A percentile compares a stretch with the other conserved stretches of the same genome.
These are phyloP conservation scores for Echinometra lucunter DNA, from an alignment of 53 echinoderm and acorn worm species.

Conservation along the genomic window DNA sequence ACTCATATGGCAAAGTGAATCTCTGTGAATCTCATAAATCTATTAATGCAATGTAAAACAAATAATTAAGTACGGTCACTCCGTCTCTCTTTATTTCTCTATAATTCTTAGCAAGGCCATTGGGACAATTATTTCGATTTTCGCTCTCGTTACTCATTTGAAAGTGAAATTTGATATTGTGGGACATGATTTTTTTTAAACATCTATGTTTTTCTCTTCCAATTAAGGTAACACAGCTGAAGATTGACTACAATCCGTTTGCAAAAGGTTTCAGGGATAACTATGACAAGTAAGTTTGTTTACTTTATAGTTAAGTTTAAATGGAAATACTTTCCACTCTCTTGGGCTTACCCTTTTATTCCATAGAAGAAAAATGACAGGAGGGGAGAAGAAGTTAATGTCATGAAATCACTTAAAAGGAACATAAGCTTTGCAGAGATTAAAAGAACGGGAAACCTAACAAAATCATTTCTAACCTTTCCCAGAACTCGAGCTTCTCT, in stretches of 20 bases:
- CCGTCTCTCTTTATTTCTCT: neutral
- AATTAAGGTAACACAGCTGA: slow-evolving; percentile 94
- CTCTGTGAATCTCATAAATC: too few relatives aligned
- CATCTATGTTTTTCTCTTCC: neutral
- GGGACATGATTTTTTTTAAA: neutral
- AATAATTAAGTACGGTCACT: neutral
- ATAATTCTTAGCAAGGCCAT: neutral
- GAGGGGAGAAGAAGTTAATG: too few relatives aligned
- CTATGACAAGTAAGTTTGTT: slow-evolving; percentile 85
- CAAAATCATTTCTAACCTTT: too few relatives aligned
- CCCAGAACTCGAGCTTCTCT: too few relatives aligned
- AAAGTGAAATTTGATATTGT: neutral
- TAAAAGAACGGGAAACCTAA: too few relatives aligned
- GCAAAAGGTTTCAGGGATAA: slow-evolving; percentile 98
- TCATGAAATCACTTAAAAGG: too few relatives aligned
- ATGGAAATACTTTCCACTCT: too few relatives aligned
- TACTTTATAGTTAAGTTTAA: neutral
- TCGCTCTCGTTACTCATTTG: neutral
- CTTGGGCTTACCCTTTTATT: too few relatives aligned
- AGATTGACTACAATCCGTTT: slow-evolving; percentile 98
- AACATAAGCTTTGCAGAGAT: too few relatives aligned
- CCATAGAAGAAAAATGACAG: too few relatives aligned
- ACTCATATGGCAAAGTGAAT: too few relatives aligned
- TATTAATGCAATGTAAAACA: neutral
- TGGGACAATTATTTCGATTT: neutral